Evolutionary conservation across 1,140 invertebrate genomes (phyloP), one percentile per base, ranked within the genome.

Genomic region (Brachionus sp.): DNA sequence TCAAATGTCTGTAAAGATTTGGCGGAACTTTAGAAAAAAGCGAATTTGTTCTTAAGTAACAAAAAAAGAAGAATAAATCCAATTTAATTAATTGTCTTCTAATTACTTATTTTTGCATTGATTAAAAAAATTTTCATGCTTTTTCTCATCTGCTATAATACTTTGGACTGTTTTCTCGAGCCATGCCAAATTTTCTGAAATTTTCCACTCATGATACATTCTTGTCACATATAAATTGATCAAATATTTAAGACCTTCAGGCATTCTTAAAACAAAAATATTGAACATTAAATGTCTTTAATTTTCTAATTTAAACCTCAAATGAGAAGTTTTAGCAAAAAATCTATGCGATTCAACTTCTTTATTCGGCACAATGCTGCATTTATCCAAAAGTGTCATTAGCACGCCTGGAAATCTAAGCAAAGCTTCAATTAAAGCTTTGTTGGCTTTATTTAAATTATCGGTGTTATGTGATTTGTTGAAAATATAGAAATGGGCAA

Each of bases 361-460:
- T 35, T 89, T 88, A 86, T 95, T 93, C 6, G 92, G 90, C 85
- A 92, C 91, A 35, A 95, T 90, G 25, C 90, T 91, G 88, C 94
- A 94, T 88, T 94, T 94, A 53, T 95, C 93, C 35, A 95, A 85
- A 12, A 95, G 88, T 0, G 92, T 91, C 16, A 91, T 86, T 3
- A 96, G 86, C 6, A 95, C 90, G 5, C 92, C 91, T 2, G 95
- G 95, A 89, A 95, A 96, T 92, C 93, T 93, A 3, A 95, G 89
- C 6, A 97, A 88, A 13, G 94, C 93, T 83, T 93, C 91, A 87
- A 94, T 92, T 16, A 96, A 87, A 75, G 92, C 85, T 57, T 90
- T 85, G 84, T 93, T 90, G 3, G 94, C 92, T 83, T 86, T 82
- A n/a, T 90, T 89, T 25, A 84, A 73, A 35, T 77, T 82, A 84